Percentiles rank a stretch among this genome's conserved stretches.
Evolutionary conservation across 2,797 vertebrate genomes (phyloP).

Genomic region (Lithobates pipiens): DNA sequence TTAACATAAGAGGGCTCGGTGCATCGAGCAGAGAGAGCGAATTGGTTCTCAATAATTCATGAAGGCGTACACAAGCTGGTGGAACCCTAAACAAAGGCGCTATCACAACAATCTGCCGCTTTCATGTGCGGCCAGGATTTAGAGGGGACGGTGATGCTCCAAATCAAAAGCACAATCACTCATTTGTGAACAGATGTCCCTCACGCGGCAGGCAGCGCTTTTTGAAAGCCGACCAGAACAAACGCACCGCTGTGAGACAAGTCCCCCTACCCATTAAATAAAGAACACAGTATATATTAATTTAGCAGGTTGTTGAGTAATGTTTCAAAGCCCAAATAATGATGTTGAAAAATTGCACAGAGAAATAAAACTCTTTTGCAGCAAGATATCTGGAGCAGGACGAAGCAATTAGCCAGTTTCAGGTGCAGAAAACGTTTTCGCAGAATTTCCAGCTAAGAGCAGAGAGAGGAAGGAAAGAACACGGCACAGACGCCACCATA

Average conservation of each 20-base stretch:
- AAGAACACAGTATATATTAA: constrained; percentile 74
- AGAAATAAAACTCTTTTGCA: constrained; percentile 72
- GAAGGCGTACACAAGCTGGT: constrained; percentile 72
- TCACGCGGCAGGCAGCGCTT: constrained; percentile 67
- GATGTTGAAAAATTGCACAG: constrained; percentile 65
- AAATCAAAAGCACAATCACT: constrained; percentile 79
- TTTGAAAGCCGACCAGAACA: constrained; percentile 67
- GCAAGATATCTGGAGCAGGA: constrained; percentile 51
- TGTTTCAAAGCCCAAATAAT: constrained; percentile 73
- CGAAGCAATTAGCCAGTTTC: constrained; percentile 58
- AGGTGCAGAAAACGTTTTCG: constrained; percentile 41
- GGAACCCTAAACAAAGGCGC: constrained; percentile 70
- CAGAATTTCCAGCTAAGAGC: constrained; percentile 15
- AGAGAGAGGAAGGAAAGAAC: neutral
- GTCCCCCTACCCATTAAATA: constrained; percentile 73
- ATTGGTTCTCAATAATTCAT: constrained; percentile 72
- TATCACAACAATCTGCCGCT: constrained; percentile 77
- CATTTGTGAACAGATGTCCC: constrained; percentile 80
- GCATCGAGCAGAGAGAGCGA: constrained; percentile 69
- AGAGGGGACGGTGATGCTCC: constrained; percentile 76
- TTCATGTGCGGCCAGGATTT: constrained; percentile 79
- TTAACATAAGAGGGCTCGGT: constrained; percentile 72
- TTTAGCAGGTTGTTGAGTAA: constrained; percentile 73
- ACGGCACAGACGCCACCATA: constrained; percentile 6
- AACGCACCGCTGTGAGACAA: constrained; percentile 72